These are phyloP conservation scores for Ptilodon capucinus DNA, from an alignment of 2,888 invertebrate species.

Conservation along the genomic window DNA sequence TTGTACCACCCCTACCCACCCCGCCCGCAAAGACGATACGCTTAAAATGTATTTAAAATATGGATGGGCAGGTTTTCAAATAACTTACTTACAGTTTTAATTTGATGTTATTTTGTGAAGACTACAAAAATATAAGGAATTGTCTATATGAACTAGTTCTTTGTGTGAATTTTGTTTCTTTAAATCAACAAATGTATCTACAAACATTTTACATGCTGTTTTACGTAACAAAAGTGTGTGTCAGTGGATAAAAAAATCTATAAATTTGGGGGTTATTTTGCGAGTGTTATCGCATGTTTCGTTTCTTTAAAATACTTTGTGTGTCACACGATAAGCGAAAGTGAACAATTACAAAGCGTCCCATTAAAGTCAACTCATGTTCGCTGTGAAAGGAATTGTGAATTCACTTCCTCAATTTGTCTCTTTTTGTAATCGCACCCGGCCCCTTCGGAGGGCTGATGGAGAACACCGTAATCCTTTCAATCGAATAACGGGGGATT, in stretches of 20 bases:
- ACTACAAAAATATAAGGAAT: constrained; percentile 1
- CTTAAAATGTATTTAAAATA: constrained; percentile 37
- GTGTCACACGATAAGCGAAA: background rate
- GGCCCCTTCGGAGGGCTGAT: constrained; percentile 55
- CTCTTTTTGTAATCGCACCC: constrained; percentile 41
- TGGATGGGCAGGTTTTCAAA: constrained; percentile 9
- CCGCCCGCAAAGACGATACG: constrained; percentile 41
- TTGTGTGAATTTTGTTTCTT: background rate
- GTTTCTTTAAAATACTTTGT: background rate
- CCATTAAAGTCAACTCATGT: background rate
- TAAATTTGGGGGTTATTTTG: no score
- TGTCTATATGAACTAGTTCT: background rate
- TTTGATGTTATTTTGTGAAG: background rate
- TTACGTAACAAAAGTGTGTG: no score
- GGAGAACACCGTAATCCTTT: constrained; percentile 70
- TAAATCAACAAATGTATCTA: no score
- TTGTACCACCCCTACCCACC: constrained; percentile 57
- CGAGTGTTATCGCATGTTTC: background rate
- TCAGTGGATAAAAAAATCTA: no score
- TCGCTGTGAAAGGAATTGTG: constrained; percentile 13
- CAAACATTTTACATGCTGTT: no score
- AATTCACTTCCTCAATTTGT: constrained; percentile 60
- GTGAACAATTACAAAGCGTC: constrained; percentile 1
- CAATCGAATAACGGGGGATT: constrained; percentile 65
- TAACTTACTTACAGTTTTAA: constrained; percentile 4